Conservation (phyloP, 2,888 invertebrate species). For the Halictus quadricinctus region DNA sequence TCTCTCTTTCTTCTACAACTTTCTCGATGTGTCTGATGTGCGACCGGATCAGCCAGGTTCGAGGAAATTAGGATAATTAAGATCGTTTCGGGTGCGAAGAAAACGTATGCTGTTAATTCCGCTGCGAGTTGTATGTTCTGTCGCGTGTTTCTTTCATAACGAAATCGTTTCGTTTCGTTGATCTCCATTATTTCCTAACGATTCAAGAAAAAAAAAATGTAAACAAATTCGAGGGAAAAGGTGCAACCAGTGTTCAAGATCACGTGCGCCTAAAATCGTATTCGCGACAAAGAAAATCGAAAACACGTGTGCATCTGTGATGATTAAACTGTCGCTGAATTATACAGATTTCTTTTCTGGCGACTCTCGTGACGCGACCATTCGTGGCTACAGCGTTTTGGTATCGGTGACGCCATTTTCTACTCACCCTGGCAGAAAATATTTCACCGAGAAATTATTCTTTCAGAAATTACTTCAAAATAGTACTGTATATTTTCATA, state of each 20-base stretch:
- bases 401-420: neutral
- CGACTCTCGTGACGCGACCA: neutral
- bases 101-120: slow-evolving; percentile 66
- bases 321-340: neutral
- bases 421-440: neutral
- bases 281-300: slow-evolving; percentile 16
- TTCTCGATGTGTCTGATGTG: slow-evolving; percentile 50
- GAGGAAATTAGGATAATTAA: slow-evolving; percentile 28
- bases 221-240: slow-evolving; percentile 32
- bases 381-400: neutral
- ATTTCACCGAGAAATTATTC: neutral
- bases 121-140: slow-evolving; percentile 26
- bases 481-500: neutral
- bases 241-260: slow-evolving; percentile 59
- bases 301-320: neutral
- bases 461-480: neutral
- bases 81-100: slow-evolving; percentile 34
- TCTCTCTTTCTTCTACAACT: slow-evolving; percentile 13
- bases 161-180: slow-evolving; percentile 50
- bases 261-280: slow-evolving; percentile 13
- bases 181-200: slow-evolving; percentile 44
- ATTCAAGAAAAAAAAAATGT: slow-evolving; percentile 3
- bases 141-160: slow-evolving; percentile 26
- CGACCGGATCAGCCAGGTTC: slow-evolving; percentile 27
- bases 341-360: neutral